Conservation (phyloP, 2,113 vertebrate species). For the Hoplias malabaricus region DNA sequence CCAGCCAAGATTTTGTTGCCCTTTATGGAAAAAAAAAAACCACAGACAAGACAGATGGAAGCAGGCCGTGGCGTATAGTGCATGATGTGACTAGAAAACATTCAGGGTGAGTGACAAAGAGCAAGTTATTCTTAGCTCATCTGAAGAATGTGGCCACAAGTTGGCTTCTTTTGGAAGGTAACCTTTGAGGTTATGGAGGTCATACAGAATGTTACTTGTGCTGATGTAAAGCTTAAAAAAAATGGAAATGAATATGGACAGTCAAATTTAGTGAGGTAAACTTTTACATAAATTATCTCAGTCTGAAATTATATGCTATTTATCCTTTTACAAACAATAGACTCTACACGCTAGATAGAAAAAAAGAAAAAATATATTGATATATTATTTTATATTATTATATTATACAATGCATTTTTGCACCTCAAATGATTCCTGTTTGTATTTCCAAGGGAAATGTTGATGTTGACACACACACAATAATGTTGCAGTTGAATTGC, state of each 20-base stretch:
- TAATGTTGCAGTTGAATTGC: slow-evolving; percentile 85
- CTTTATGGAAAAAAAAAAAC: not conserved
- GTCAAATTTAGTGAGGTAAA: not conserved
- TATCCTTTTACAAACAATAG: slow-evolving; percentile 36
- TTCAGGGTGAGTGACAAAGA: slow-evolving; percentile 27
- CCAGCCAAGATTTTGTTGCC: not conserved
- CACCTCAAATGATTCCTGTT: slow-evolving; percentile 76
- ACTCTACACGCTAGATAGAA: slow-evolving; percentile 46
- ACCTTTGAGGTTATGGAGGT: not conserved
- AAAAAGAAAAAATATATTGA: slow-evolving; percentile 48
- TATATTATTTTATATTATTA: slow-evolving; percentile 45
- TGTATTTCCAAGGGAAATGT: slow-evolving; percentile 84
- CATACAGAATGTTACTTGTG: not conserved
- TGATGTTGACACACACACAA: slow-evolving; percentile 79
- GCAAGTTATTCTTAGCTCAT: slow-evolving; percentile 13
- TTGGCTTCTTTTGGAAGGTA: not conserved
- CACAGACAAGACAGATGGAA: not conserved
- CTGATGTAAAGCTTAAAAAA: not conserved
- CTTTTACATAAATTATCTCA: slow-evolving; percentile 28
- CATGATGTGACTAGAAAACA: slow-evolving; percentile 9
- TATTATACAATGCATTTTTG: slow-evolving; percentile 73
- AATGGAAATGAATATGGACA: slow-evolving; percentile 1
- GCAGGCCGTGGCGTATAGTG: slow-evolving; percentile 1
- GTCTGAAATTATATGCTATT: slow-evolving; percentile 30
- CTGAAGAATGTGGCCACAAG: slow-evolving; percentile 21